Evolutionary conservation across 2,888 invertebrate genomes (phyloP), one percentile per base, ranked within the genome.

Genomic region (Ariolimax columbianus): DNA sequence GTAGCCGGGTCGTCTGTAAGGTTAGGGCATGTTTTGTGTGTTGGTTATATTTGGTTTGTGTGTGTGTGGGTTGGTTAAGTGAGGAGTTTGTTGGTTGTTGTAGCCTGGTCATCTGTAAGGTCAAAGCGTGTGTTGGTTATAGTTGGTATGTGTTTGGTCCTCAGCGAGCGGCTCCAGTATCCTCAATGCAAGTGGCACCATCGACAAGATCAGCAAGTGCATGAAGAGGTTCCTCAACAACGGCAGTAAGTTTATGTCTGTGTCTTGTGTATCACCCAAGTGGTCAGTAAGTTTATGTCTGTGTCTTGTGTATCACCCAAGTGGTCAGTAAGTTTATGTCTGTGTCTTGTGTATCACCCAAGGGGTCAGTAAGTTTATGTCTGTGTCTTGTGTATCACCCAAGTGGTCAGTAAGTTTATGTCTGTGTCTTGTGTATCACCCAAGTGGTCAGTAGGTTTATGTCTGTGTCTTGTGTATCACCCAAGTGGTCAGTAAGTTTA

Each of bases 81-180:
- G 47, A 47, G 55, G 9, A 19, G 55, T 55, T 3, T 19, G 55
- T 55, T 55, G 55, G 11, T 55, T 55, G 55, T 3, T 19, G 9
- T 55, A 55, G 55, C 3, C 23, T 17, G 23, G 55, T 19, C 23
- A 19, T 9, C 3, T 55, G 55, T 47, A 47, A n/a, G n/a, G 47
- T 47, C 14, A 47, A 14, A 17, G 55, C 23, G 55, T 55, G 3
- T 19, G 55, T 55, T 55, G 55, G 55, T 55, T 9, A 55, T 7
- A 11, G 47, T 14, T 11, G 47, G 55, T 55, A 19, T 55, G 9
- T 66, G 3, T 19, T 66, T 43, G 14, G 11, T 51, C 86, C 87
- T 9, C 85, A 91, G 91, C 88, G 11, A 89, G 88, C 66, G 91
- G 91, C 11, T 82, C 89, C n/a, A 89, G 90, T 4, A 83, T 90